Base-by-base conservation (phyloP, 2,888 invertebrate genomes). In the Minunthozetes semirufus region DNA sequence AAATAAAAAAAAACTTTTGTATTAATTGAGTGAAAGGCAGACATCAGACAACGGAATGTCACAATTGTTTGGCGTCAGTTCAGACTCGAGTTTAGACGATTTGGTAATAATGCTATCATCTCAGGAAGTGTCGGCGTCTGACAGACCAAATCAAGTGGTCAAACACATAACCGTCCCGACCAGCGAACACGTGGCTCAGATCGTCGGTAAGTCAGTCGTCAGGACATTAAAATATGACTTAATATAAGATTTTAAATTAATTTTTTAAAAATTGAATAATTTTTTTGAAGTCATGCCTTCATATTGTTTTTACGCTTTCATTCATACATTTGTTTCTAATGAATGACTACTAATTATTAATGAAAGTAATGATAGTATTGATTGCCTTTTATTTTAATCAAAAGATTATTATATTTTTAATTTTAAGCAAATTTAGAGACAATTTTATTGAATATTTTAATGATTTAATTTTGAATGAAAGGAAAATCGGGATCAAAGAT, bases 141-240 rank as follows among this genome's bases (percentile, higher is more conserved):
- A 68, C 19, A 6, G 42, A n/a, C 33, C 46, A 42, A 19, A 1
- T n/a, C 38, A 42, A 8, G 33, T 68, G 13, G 46, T 46, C 13
- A 6, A 42, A 42, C 19, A 46, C 22, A 38, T 68, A 2, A 1
- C 9, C 4, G 68, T 68, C 13, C 68, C 68, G 19, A 68, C 68
- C 46, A 42, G 42, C 13, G 68, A 68, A 68, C 68, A 68, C 19
- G 68, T 68, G 46, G 68, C 68, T 0, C 68, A 68, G 15, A 68
- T 68, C 22, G 68, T 68, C 38, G 68, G 68, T 68, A 38, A 68
- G 68, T 68, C 8, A 5, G 4, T 33, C 33, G 3, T 33, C 33
- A 33, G 8, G n/a, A n/a, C n/a, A 33, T 33, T 33, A 33, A 8
- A 33, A 5, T 33, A 3, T 33, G 8, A 33, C 8, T 33, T 5